Base-by-base conservation (phyloP, 2,888 invertebrate species). In the Horisme vitalbata region DNA sequence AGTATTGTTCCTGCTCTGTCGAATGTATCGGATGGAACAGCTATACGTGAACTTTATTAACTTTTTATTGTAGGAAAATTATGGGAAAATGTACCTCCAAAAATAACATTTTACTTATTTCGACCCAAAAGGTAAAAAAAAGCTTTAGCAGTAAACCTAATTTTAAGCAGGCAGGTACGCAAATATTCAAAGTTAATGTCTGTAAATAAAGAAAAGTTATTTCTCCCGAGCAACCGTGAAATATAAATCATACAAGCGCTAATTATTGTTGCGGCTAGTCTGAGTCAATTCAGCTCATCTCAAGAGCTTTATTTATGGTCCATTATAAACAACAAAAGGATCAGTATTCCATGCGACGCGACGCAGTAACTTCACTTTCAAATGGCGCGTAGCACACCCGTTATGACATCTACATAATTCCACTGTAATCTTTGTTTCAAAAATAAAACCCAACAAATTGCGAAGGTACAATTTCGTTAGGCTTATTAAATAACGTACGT, bases 1-100 rank as follows among this genome's bases (percentile, higher is more conserved):
- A 48, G 71, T 66, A 84, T 86, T 86, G 86, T 86, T 86, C 83
- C 79, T 86, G 79, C 68, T 68, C 73, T 71, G 75, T 84, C 83
- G 71, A 78, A 84, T 83, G 86, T 83, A 84, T 83, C 83, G 78
- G 65, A 68, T 68, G 65, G 69, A 77, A 74, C 72, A 63, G 65
- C 69, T 70, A 72, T 75, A 76, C 66, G 64, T 68, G 71, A 79
- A 82, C 77, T 80, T 79, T 81, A 71, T 69, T 65, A 68, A 68
- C 65, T 67, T 58, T 67, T 65, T 67, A 54, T 51, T 54, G 50
- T 58, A 59, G 48, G 59, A 59, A 69, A 67, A 66, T 63, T 24
- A 62, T 62, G 59, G 7, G n/a, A 23, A 23, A 23, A 23, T 23
- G 9, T 4, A n/a, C 9, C n/a, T n/a, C n/a, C 0, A 4, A 18